Evolutionary conservation across 2,888 invertebrate genomes (phyloP).

Genomic region (Scaptomyza reducta): DNA sequence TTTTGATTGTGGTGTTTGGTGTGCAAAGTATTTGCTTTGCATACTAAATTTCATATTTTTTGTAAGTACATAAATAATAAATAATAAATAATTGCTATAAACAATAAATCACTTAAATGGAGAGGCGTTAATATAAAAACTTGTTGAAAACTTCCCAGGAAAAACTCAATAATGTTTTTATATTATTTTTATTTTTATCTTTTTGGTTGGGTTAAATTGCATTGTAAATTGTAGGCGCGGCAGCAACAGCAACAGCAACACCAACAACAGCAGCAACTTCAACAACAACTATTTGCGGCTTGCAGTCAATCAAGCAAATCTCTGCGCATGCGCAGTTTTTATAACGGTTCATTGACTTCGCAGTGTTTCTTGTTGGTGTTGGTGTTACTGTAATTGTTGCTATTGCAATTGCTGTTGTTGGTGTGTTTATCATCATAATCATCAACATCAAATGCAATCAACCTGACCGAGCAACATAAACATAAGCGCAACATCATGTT

Average conservation of each 20-base stretch:
- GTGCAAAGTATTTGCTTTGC: conserved; percentile 89
- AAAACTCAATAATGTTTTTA: conserved; percentile 1
- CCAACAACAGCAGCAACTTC: conserved; percentile 4
- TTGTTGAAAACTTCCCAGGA: not conserved
- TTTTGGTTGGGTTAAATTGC: conserved; percentile 33
- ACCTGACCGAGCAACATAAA: conserved; percentile 62
- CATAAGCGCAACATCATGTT: conserved; percentile 46
- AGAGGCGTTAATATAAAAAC: not conserved
- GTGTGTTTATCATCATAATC: conserved; percentile 45
- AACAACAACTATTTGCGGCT: conserved; percentile 40
- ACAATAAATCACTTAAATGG: not conserved
- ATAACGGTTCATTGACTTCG: conserved; percentile 65
- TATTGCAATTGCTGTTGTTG: conserved; percentile 14
- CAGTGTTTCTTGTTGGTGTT: conserved; percentile 7
- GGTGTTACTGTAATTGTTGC: conserved; percentile 17
- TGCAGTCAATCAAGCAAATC: conserved; percentile 75
- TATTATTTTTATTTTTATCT: conserved; percentile 7
- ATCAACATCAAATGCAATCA: conserved; percentile 68
- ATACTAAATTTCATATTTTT: conserved; percentile 90
- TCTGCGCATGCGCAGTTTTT: conserved; percentile 75
- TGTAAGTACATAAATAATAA: conserved; percentile 86
- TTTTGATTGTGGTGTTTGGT: conserved; percentile 87
- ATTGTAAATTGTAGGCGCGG: conserved; percentile 52
- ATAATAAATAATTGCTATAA: not conserved
- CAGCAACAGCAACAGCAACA: conserved; percentile 11